Percentiles rank a stretch among this genome's conserved stretches.
Evolutionary conservation across 2,797 vertebrate genomes (phyloP).

Genomic region (Brachyalestes nurse): DNA sequence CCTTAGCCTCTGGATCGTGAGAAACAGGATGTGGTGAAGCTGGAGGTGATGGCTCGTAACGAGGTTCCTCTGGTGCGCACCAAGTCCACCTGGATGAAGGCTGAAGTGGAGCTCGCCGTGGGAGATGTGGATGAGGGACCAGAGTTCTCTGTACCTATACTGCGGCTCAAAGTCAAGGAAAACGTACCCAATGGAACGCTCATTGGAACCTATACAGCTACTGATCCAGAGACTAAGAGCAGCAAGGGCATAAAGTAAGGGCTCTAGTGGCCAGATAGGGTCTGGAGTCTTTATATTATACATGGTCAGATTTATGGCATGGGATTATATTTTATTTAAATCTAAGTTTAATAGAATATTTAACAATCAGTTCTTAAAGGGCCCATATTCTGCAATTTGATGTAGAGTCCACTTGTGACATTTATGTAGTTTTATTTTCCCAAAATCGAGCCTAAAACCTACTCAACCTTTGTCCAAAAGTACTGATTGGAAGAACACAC

Average conservation of each 20-base stretch:
- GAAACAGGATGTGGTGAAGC: slow-evolving; percentile 58
- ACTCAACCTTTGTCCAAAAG: neutral
- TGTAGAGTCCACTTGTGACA: too few species aligned
- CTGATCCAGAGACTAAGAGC: slow-evolving; percentile 80
- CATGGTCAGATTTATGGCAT: neutral
- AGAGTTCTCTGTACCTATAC: slow-evolving; percentile 72
- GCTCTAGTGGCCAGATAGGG: neutral
- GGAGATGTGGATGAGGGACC: slow-evolving; percentile 84
- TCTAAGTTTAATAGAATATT: too few species aligned
- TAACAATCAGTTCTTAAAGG: too few species aligned
- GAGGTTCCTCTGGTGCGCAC: slow-evolving; percentile 75
- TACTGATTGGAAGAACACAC: neutral
- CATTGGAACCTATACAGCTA: slow-evolving; percentile 76
- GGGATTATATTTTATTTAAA: neutral
- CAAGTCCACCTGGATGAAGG: slow-evolving; percentile 63
- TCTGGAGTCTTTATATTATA: neutral
- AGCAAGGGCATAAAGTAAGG: slow-evolving; percentile 79
- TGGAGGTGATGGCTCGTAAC: slow-evolving; percentile 80
- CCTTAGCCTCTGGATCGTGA: slow-evolving; percentile 85
- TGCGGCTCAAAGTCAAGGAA: slow-evolving; percentile 76
- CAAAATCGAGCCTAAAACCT: too few species aligned
- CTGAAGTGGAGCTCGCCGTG: slow-evolving; percentile 75
- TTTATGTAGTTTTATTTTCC: too few species aligned
- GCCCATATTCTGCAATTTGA: too few species aligned
- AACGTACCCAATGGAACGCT: slow-evolving; percentile 70